Conservation (phyloP, 2,888 invertebrate genomes). For the Lepidocyrtoides sp. region DNA sequence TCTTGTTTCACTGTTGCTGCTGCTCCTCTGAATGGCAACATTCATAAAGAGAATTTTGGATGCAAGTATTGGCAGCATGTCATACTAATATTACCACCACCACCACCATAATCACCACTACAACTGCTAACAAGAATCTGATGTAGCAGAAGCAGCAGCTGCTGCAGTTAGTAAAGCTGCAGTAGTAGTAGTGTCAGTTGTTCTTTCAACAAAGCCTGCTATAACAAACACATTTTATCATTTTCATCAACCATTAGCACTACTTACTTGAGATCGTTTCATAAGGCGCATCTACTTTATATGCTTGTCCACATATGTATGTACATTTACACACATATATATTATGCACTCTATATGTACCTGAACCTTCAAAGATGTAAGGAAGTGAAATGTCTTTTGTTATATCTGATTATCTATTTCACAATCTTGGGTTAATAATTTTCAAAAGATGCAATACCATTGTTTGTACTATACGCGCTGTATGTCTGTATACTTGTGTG, state of each 20-base stretch:
- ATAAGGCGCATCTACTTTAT: neutral
- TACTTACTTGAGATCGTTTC: neutral
- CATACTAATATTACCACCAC: slow-evolving; percentile 32
- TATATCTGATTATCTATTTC: slow-evolving; percentile 6
- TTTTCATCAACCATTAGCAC: neutral
- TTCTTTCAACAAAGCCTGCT: neutral
- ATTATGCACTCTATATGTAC: no score
- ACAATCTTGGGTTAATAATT: neutral
- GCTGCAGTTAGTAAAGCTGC: neutral
- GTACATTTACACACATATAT: neutral
- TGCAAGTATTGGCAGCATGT: slow-evolving; percentile 56
- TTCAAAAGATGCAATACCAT: neutral
- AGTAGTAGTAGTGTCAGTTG: neutral
- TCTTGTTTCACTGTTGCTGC: neutral
- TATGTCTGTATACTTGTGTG: no score
- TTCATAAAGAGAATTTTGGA: neutral
- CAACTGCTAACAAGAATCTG: slow-evolving; percentile 15
- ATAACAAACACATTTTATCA: slow-evolving; percentile 8
- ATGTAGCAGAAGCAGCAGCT: neutral
- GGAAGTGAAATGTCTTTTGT: neutral
- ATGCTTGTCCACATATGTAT: neutral
- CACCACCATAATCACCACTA: neutral
- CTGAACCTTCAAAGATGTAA: no score
- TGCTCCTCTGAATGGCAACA: neutral
- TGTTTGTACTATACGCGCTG: neutral